Conservation (phyloP, 2,888 invertebrate genomes). For the Drosophila dives region DNA sequence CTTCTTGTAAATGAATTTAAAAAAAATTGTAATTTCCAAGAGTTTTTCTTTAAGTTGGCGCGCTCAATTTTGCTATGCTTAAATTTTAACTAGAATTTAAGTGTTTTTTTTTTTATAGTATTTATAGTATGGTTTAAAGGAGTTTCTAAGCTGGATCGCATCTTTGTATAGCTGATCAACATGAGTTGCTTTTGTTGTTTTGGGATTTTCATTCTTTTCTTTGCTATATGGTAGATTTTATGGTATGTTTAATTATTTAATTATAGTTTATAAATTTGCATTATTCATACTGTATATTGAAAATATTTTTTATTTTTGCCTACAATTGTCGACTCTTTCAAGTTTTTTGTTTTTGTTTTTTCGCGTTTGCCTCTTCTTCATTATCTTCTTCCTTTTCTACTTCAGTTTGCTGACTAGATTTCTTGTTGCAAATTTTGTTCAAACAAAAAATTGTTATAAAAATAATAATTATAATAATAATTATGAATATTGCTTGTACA, state of each 20-base stretch:
- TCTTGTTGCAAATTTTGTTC: conserved; percentile 77
- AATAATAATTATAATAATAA: conserved; percentile 30
- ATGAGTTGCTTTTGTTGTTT: conserved; percentile 4
- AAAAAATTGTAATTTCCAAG: conserved; percentile 8
- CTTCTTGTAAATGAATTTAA: conserved; percentile 9
- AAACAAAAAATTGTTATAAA: conserved; percentile 67
- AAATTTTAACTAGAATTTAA: conserved; percentile 51
- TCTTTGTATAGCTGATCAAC: conserved; percentile 3
- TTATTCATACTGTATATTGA: conserved; percentile 41
- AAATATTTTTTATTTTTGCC: conserved; percentile 44
- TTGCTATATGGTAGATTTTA: conserved; percentile 39
- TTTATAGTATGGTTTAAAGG: conserved; percentile 37
- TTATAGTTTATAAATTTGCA: conserved; percentile 38
- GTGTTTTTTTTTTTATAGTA: conserved; percentile 18
- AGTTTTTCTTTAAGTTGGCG: conserved; percentile 23
- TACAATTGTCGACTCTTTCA: conserved; percentile 21
- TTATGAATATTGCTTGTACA: conserved; percentile 45
- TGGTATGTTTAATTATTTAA: conserved; percentile 42
- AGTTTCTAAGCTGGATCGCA: conserved; percentile 33
- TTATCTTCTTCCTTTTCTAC: conserved; percentile 17
- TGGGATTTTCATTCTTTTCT: conserved; percentile 21
- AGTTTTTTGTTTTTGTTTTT: conserved; percentile 1
- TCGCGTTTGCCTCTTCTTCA: conserved; percentile 36
- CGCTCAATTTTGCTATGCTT: conserved; percentile 63
- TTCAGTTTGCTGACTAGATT: conserved; percentile 71